Evolutionary conservation across 2,113 vertebrate genomes (phyloP).

Genomic region (Chlorodrepanis virens): DNA sequence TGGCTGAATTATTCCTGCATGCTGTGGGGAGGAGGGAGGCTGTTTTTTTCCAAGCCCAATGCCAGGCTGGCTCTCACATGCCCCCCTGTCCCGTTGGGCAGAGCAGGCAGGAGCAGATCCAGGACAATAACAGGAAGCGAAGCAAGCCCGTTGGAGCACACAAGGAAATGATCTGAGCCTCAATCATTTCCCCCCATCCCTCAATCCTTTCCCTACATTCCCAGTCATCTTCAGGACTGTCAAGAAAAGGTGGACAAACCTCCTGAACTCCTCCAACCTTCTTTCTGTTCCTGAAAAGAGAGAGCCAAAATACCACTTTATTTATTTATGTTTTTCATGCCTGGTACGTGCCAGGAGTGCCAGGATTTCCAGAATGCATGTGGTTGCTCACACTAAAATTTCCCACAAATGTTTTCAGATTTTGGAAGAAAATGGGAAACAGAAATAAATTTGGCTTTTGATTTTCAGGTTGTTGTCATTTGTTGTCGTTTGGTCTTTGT

Average conservation of each 20-base stretch:
- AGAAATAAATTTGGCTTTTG: not conserved
- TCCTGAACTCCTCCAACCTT: not conserved
- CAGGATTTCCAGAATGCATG: not conserved
- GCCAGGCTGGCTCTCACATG: not conserved
- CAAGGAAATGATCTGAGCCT: constrained; percentile 5
- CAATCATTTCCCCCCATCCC: not conserved
- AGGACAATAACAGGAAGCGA: not conserved
- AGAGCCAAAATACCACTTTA: not conserved
- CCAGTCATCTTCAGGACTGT: not conserved
- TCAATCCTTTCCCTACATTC: not conserved
- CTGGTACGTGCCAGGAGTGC: not conserved
- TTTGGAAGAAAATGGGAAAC: not conserved
- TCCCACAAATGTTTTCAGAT: not conserved
- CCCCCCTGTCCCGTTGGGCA: not conserved
- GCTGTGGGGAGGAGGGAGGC: not conserved
- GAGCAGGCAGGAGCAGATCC: not conserved
- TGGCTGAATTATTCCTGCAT: not conserved
- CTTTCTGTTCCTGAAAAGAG: not conserved
- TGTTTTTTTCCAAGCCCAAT: not conserved
- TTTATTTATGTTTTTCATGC: not conserved
- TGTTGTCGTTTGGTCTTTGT: not conserved
- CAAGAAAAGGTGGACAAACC: not conserved
- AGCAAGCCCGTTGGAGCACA: not conserved
- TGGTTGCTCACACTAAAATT: not conserved
- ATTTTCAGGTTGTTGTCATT: not conserved